Base-by-base conservation (phyloP, 1,140 invertebrate species). In the Bombus polaris region DNA sequence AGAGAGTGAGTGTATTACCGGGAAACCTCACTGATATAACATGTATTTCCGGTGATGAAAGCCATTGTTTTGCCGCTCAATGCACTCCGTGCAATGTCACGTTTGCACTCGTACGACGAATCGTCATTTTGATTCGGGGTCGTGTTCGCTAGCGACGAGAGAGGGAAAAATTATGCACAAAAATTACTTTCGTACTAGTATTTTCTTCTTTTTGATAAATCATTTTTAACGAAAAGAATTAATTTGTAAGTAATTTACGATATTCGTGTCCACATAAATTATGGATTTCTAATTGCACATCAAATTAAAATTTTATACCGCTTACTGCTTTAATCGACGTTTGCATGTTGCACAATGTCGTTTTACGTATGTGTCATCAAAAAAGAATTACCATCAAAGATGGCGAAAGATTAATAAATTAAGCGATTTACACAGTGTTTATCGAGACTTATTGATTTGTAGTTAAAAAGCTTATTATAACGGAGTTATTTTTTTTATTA, bases 21-120 rank as follows among this genome's bases (percentile, higher is more conserved):
- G 85, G 76, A 85, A 81, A 81, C 35, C 44, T 70, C 71, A 59
- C 37, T 37, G 68, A 72, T 73, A 35, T 80, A 80, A 80, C 65
- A 80, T 47, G 39, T 37, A 47, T 73, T 85, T 83, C 82, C 82
- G 74, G 74, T 68, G 73, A 37, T 37, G 72, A 83, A 39, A 75
- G 73, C 81, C 39, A 83, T 83, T 78, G 74, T 83, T 83, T 78
- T 70, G 59, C 59, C 81, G 35, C 59, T 35, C 72, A 39, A 32
- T 53, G 44, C 15, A 82, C 47, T 71, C 13, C 0, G 3, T 53
- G 42, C 65, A 35, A 57, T 70, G 68, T 44, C 65, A 62, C 22
- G 10, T 44, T 42, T 57, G n/a, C 47, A 28, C 47, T 74, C 47
- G 5, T n/a, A 68, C 32, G 42, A 62, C 59, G 15, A 42, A 65